Conservation (phyloP, 2,113 vertebrate species). For the Lepus americanus region DNA sequence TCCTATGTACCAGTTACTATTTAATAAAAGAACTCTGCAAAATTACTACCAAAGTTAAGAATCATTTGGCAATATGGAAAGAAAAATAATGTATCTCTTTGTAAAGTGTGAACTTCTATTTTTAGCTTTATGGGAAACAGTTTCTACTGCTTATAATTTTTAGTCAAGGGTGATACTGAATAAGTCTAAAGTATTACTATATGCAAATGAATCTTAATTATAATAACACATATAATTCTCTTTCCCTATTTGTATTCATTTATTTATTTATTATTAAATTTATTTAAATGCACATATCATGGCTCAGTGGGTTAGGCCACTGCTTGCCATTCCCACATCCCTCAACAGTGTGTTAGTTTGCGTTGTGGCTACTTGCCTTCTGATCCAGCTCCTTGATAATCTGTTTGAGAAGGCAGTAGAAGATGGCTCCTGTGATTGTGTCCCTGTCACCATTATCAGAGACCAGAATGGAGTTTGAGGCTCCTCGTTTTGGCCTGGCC, state of each 20-base stretch:
- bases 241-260: neutral
- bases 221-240: neutral
- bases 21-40: constrained; percentile 50
- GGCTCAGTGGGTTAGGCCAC: no score
- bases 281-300: no score
- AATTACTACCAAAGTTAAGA: constrained; percentile 46
- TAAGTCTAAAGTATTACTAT: neutral
- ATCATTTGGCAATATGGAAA: constrained; percentile 5
- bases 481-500: no score
- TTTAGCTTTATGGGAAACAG: neutral
- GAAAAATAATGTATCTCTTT: neutral
- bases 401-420: no score
- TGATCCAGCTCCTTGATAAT: no score
- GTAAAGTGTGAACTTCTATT: constrained; percentile 20
- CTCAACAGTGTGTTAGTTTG: no score
- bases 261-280: no score
- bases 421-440: no score
- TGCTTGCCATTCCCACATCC: no score
- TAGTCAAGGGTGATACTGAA: neutral
- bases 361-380: no score
- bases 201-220: neutral
- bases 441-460: no score
- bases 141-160: neutral
- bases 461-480: no score
- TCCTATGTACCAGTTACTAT: neutral